Conservation (phyloP, 2,113 vertebrate species). For the Sapajus apella region DNA sequence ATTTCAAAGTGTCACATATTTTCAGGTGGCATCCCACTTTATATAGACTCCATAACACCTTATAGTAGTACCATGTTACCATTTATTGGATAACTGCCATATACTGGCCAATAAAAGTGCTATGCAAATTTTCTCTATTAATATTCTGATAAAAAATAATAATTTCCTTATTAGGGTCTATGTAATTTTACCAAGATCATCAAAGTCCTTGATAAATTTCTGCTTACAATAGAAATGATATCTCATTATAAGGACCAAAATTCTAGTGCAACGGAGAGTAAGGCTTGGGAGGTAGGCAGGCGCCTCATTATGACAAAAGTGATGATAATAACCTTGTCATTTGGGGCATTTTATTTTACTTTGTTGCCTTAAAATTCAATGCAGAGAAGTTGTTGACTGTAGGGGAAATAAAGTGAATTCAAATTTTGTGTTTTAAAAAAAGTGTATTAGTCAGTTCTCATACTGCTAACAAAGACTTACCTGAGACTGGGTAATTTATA, state of each 20-base stretch:
- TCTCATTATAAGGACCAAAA: neutral
- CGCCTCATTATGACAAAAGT: neutral
- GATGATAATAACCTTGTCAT: neutral
- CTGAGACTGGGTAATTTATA: too few relatives aligned
- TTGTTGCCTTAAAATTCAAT: too few relatives aligned
- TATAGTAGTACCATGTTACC: neutral
- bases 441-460: too few relatives aligned
- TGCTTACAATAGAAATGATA: neutral
- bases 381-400: too few relatives aligned
- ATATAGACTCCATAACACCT: neutral
- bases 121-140: neutral
- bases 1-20: neutral
- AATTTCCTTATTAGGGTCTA: neutral
- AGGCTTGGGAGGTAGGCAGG: neutral
- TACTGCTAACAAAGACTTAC: too few relatives aligned
- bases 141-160: conserved; percentile 3
- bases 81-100: neutral
- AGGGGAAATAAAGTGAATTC: too few relatives aligned
- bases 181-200: neutral
- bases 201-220: neutral
- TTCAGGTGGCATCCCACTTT: neutral
- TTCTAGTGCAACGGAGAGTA: neutral
- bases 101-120: neutral
- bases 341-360: too few relatives aligned
- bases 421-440: too few relatives aligned